phyloP scores from a whole-genome alignment of 2,888 invertebrate species.

The Alsophila aescularia region DNA sequence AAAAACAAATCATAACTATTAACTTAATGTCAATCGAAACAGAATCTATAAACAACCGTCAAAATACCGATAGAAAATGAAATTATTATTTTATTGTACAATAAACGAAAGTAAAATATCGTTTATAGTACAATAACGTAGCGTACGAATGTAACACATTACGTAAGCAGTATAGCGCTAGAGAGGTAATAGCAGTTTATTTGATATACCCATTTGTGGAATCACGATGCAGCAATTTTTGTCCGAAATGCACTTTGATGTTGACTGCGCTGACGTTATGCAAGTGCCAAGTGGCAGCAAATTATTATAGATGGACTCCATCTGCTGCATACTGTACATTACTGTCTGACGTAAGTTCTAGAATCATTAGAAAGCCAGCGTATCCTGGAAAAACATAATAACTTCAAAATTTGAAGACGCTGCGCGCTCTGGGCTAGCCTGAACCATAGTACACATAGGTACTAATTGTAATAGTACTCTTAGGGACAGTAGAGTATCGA shows the following conservation, averaged over 20 bases:
- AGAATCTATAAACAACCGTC: too few species aligned
- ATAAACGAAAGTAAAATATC: background rate
- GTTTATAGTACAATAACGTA: too few species aligned
- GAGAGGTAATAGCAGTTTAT: conserved; percentile 4
- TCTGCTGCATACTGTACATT: background rate
- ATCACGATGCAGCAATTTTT: conserved; percentile 3
- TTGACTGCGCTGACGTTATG: conserved; percentile 6
- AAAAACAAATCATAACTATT: too few species aligned
- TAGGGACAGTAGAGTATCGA: too few species aligned
- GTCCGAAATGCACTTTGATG: conserved; percentile 8
- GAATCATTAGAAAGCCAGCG: background rate
- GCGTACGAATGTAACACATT: background rate
- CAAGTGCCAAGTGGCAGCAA: conserved; percentile 4
- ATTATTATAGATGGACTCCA: background rate
- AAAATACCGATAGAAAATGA: background rate
- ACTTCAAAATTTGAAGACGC: too few species aligned
- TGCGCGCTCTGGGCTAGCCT: too few species aligned
- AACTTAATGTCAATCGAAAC: too few species aligned
- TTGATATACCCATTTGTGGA: conserved; percentile 7
- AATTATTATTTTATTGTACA: background rate
- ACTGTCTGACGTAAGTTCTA: background rate
- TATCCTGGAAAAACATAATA: too few species aligned
- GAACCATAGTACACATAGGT: too few species aligned
- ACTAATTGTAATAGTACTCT: too few species aligned
- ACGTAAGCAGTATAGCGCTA: background rate